Evolutionary conservation across 1,140 invertebrate species (phyloP).

Genomic region (Galleria mellonella): DNA sequence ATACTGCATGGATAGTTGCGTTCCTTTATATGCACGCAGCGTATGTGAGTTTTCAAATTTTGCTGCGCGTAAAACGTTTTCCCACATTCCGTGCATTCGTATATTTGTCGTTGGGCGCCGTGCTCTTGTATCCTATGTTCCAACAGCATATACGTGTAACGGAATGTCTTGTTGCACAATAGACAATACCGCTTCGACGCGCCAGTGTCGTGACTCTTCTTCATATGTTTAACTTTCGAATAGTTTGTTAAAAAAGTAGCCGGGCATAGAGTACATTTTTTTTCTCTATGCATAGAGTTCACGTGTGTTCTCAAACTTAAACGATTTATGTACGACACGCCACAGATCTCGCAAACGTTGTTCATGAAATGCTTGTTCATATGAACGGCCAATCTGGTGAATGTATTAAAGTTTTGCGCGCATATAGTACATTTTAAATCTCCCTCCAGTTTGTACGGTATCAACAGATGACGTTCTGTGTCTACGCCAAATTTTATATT

Average conservation of each 20-base stretch:
- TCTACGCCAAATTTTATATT: slow-evolving; percentile 10
- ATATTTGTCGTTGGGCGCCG: slow-evolving; percentile 14
- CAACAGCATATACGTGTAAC: slow-evolving; percentile 23
- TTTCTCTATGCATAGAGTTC: slow-evolving; percentile 16
- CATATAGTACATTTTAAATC: slow-evolving; percentile 25
- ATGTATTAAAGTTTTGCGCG: slow-evolving; percentile 23
- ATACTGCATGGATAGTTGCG: slow-evolving; percentile 18
- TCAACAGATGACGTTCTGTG: slow-evolving; percentile 16
- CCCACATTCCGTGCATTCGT: slow-evolving; percentile 13
- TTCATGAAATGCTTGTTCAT: slow-evolving; percentile 33
- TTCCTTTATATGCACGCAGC: slow-evolving; percentile 28
- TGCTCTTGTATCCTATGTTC: slow-evolving; percentile 33
- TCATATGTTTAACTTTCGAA: slow-evolving; percentile 21
- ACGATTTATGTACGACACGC: slow-evolving; percentile 22
- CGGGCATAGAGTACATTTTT: slow-evolving; percentile 24
- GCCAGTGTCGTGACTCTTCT: slow-evolving; percentile 13
- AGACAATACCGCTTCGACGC: slow-evolving; percentile 21
- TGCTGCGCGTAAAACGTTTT: slow-evolving; percentile 14
- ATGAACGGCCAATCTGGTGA: slow-evolving; percentile 21
- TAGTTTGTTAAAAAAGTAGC: slow-evolving; percentile 18
- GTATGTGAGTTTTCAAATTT: slow-evolving; percentile 18
- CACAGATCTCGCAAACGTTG: slow-evolving; percentile 34
- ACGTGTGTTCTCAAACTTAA: slow-evolving; percentile 22
- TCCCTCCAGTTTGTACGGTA: slow-evolving; percentile 25
- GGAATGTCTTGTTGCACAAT: slow-evolving; percentile 25